These are phyloP conservation scores for Brachyhypopomus gauderio DNA, from an alignment of 2,113 vertebrate species.

Conservation along the genomic window DNA sequence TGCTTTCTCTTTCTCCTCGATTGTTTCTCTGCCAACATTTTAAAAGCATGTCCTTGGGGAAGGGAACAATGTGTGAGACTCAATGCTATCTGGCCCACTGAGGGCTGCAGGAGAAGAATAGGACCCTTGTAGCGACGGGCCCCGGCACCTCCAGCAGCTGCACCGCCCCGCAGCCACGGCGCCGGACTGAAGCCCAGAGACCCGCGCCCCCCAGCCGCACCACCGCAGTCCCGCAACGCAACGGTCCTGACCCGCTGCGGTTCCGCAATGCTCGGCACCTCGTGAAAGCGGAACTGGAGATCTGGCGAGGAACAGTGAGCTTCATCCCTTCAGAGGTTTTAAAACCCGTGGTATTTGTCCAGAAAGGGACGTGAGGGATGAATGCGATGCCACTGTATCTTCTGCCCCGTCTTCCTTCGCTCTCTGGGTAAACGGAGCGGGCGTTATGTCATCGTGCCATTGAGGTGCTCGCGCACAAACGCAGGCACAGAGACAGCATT, in stretches of 20 bases:
- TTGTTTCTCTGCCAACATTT: conserved; percentile 44
- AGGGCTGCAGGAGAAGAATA: conserved; percentile 44
- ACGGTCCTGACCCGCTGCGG: not conserved
- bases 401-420: not conserved
- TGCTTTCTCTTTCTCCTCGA: conserved; percentile 23
- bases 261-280: too few relatives aligned
- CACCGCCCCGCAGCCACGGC: not conserved
- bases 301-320: not conserved
- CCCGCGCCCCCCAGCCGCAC: conserved; percentile 28
- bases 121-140: conserved; percentile 48
- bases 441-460: not conserved
- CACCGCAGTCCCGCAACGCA: not conserved
- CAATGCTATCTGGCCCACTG: conserved; percentile 46
- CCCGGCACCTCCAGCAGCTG: not conserved
- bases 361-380: not conserved
- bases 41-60: conserved; percentile 49
- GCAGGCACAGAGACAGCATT: conserved; percentile 37
- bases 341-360: too few relatives aligned
- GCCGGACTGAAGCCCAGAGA: not conserved
- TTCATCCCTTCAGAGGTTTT: not conserved
- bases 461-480: conserved; percentile 20
- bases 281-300: not conserved
- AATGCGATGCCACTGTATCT: not conserved
- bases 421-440: not conserved
- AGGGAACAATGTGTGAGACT: conserved; percentile 45